Conservation (phyloP, 2,888 invertebrate genomes). For the Melikaiella ostensackeni region DNA sequence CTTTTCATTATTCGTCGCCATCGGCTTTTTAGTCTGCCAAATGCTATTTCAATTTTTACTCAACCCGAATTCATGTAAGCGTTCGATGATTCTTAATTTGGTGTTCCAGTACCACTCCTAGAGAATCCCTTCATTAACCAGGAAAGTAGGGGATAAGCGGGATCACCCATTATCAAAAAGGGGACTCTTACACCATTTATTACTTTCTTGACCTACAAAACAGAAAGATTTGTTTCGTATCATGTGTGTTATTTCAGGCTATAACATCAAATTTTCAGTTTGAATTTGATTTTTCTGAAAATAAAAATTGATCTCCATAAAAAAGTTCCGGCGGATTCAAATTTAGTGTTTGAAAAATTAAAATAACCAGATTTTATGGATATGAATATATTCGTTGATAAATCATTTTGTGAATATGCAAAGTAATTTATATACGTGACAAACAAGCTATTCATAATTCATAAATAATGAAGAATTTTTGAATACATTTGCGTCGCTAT, state of each 20-base stretch:
- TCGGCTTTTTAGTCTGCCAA: conserved; percentile 60
- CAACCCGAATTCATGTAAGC: conserved; percentile 52
- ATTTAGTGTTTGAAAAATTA: background rate
- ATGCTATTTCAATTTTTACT: conserved; percentile 61
- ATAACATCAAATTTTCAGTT: background rate
- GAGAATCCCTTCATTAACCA: conserved; percentile 50
- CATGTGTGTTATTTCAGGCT: too few relatives aligned
- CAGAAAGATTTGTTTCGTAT: background rate
- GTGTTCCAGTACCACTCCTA: too few relatives aligned
- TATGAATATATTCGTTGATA: too few relatives aligned
- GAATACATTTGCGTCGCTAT: background rate
- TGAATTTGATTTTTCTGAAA: too few relatives aligned
- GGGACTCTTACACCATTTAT: conserved; percentile 51
- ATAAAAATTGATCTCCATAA: too few relatives aligned
- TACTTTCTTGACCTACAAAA: background rate
- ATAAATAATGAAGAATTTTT: background rate
- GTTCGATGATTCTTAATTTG: conserved; percentile 48
- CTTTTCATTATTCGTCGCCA: too few relatives aligned
- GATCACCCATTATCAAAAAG: conserved; percentile 56
- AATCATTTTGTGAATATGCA: background rate
- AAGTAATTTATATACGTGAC: background rate
- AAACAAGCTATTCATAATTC: background rate
- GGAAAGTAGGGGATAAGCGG: conserved; percentile 55
- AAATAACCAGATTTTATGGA: too few relatives aligned
- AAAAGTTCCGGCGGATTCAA: background rate